These are phyloP conservation scores for Caenorhabditis latens DNA, from an alignment of 1,140 invertebrate genomes.

Conservation along the genomic window DNA sequence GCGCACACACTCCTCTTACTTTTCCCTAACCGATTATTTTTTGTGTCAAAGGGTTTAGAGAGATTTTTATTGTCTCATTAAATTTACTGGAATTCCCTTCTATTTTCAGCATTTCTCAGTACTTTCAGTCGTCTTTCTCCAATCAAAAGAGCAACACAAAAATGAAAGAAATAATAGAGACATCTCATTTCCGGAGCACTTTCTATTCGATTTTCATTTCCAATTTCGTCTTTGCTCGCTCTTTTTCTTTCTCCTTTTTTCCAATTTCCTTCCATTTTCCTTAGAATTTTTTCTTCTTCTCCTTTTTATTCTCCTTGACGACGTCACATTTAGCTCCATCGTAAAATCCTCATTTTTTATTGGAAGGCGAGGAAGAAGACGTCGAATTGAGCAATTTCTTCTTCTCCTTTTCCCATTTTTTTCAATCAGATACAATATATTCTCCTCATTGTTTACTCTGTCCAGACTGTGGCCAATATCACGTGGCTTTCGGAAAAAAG, in stretches of 20 bases:
- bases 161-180: slow-evolving; percentile 38
- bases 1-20: background rate
- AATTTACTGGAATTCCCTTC: no score
- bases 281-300: background rate
- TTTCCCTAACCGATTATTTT: background rate
- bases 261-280: slow-evolving; percentile 14
- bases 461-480: slow-evolving; percentile 9
- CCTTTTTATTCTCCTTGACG: slow-evolving; percentile 24
- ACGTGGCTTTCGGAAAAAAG: background rate
- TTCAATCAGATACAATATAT: background rate
- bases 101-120: background rate
- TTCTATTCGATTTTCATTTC: slow-evolving; percentile 46
- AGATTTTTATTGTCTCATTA: background rate
- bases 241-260: slow-evolving; percentile 27
- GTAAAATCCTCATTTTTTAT: slow-evolving; percentile 8
- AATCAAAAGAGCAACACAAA: slow-evolving; percentile 28
- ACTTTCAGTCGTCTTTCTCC: background rate
- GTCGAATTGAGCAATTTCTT: background rate
- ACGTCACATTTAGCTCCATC: slow-evolving; percentile 25
- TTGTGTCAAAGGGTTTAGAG: background rate
- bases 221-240: slow-evolving; percentile 45
- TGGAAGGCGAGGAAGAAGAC: no score
- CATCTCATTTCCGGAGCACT: slow-evolving; percentile 42
- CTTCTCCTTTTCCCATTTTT: slow-evolving; percentile 2
- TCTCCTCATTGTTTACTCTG: background rate